Evolutionary conservation across 2,888 invertebrate species (phyloP).

Genomic region (Chromoteleia sp.): DNA sequence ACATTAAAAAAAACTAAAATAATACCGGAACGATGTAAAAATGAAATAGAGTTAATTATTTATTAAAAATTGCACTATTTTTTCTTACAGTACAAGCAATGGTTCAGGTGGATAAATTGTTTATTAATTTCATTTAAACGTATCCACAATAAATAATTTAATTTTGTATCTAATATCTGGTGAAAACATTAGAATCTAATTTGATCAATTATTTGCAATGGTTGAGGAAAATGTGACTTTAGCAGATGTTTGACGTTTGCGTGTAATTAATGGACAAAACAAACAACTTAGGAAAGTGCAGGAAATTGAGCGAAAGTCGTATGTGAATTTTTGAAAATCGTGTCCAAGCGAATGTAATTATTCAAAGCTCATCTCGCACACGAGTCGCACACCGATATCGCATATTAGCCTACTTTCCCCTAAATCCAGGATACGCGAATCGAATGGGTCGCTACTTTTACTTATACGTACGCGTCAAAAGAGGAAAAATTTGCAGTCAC

Average conservation of each 20-base stretch:
- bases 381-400: constrained; percentile 47
- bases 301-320: constrained; percentile 53
- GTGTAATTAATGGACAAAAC: constrained; percentile 45
- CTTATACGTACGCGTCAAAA: constrained; percentile 28
- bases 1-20: no score
- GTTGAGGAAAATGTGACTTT: not conserved
- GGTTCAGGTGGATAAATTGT: no score
- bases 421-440: constrained; percentile 48
- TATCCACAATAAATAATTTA: no score
- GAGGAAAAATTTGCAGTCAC: constrained; percentile 42
- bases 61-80: no score
- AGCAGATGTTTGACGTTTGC: constrained; percentile 43
- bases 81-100: no score
- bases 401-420: constrained; percentile 63
- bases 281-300: constrained; percentile 37
- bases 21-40: no score
- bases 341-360: constrained; percentile 42
- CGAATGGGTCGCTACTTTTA: constrained; percentile 49
- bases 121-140: no score
- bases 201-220: constrained; percentile 4
- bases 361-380: constrained; percentile 53
- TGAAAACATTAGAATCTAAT: not conserved
- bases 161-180: no score
- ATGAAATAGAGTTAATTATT: no score
- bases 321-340: constrained; percentile 44